A percentile compares a stretch with the other conserved stretches of the same genome.
phyloP scores from a whole-genome alignment of 2,113 vertebrate species.

The Girardinichthys multiradiatus region DNA sequence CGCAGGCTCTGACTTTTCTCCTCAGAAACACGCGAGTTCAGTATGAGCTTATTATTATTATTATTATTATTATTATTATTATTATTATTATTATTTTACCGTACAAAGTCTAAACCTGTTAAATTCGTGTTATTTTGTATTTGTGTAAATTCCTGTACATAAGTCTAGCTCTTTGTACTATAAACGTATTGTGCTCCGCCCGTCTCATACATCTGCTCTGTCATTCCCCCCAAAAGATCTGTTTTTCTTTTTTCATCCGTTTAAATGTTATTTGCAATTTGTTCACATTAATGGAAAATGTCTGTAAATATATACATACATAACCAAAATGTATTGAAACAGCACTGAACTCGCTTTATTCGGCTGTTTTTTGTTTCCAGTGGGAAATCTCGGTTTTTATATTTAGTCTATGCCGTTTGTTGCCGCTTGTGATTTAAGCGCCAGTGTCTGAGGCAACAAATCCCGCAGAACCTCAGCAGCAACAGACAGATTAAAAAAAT shows the following conservation, averaged over 20 bases:
- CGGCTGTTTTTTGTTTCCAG: neutral
- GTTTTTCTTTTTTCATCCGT: neutral
- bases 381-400: no score
- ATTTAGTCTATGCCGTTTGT: no score
- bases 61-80: neutral
- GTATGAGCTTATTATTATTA: neutral
- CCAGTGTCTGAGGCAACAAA: no score
- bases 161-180: slow-evolving; percentile 14
- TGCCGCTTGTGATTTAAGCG: no score
- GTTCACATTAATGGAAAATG: neutral
- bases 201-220: slow-evolving; percentile 41
- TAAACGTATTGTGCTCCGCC: neutral
- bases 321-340: neutral
- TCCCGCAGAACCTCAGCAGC: no score
- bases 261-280: neutral
- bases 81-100: neutral
- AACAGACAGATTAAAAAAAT: no score
- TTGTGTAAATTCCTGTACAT: slow-evolving; percentile 10
- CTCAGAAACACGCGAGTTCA: neutral
- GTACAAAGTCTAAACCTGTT: neutral
- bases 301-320: neutral
- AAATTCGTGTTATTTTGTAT: neutral
- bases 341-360: neutral
- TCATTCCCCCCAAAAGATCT: neutral
- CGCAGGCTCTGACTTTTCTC: neutral